phyloP scores from a whole-genome alignment of 1,140 invertebrate species.

The Dinoponera quadriceps region DNA sequence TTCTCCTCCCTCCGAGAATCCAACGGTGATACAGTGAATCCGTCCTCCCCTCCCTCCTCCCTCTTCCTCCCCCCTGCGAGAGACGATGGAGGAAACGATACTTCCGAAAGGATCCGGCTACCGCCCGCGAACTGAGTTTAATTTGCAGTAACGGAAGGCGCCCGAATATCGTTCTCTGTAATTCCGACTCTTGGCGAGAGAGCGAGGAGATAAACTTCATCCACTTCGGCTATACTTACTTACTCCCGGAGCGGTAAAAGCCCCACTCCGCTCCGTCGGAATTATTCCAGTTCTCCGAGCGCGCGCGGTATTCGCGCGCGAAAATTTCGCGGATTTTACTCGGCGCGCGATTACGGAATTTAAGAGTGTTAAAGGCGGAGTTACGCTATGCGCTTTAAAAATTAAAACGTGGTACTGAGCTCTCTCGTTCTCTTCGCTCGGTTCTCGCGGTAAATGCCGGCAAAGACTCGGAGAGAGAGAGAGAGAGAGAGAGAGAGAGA shows the following conservation, averaged over 20 bases:
- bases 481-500: no score
- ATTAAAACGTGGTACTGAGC: no score
- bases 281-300: not conserved
- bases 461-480: no score
- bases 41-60: not conserved
- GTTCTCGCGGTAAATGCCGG: no score
- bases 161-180: slow-evolving; percentile 11
- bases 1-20: not conserved
- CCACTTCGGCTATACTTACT: not conserved
- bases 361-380: no score
- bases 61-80: not conserved
- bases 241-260: not conserved
- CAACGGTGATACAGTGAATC: slow-evolving; percentile 12
- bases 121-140: slow-evolving; percentile 21
- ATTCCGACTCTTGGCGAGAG: not conserved
- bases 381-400: no score
- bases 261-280: not conserved
- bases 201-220: slow-evolving; percentile 1
- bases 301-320: not conserved
- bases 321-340: not conserved
- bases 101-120: not conserved
- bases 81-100: slow-evolving; percentile 23
- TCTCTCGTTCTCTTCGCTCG: no score
- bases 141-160: slow-evolving; percentile 31
- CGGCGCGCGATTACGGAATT: no score